Evolutionary conservation across 2,888 invertebrate genomes (phyloP).

Genomic region (Petrolisthes manimaculis): DNA sequence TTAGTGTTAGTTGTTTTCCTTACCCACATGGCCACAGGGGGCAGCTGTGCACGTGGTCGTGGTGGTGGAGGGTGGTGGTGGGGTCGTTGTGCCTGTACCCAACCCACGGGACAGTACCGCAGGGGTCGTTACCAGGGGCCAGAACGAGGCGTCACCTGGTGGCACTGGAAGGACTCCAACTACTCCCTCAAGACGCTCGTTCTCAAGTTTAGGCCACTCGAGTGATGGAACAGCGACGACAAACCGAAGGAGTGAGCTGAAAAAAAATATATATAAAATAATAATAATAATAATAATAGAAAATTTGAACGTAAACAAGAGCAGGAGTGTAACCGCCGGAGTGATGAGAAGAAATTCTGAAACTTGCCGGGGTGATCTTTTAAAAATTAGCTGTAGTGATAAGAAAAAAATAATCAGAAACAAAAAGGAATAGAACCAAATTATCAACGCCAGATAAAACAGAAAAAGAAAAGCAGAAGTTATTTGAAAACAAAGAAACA

Average conservation of each 20-base stretch:
- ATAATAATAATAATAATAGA: constrained; percentile 3
- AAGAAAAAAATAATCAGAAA: too few species aligned
- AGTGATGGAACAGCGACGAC: constrained; percentile 43
- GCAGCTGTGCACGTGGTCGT: constrained; percentile 61
- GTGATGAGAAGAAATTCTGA: too few species aligned
- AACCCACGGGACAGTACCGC: constrained; percentile 65
- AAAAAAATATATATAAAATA: background rate
- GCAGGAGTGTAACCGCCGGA: too few species aligned
- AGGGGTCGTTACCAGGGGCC: constrained; percentile 61
- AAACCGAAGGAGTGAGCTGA: constrained; percentile 26
- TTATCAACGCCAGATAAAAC: background rate
- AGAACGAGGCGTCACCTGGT: constrained; percentile 64
- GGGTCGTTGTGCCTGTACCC: constrained; percentile 65
- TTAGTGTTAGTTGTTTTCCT: background rate
- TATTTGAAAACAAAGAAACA: background rate
- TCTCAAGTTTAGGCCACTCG: constrained; percentile 60
- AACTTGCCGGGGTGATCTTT: too few species aligned
- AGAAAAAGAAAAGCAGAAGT: background rate
- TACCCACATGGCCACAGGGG: constrained; percentile 44
- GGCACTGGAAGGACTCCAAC: constrained; percentile 66
- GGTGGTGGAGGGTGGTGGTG: constrained; percentile 66
- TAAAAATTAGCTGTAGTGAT: too few species aligned
- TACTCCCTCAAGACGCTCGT: constrained; percentile 64
- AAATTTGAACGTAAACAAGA: background rate
- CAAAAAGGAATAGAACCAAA: too few species aligned